Conservation (phyloP, 2,113 vertebrate genomes). For the Puntigrus tetrazona region DNA sequence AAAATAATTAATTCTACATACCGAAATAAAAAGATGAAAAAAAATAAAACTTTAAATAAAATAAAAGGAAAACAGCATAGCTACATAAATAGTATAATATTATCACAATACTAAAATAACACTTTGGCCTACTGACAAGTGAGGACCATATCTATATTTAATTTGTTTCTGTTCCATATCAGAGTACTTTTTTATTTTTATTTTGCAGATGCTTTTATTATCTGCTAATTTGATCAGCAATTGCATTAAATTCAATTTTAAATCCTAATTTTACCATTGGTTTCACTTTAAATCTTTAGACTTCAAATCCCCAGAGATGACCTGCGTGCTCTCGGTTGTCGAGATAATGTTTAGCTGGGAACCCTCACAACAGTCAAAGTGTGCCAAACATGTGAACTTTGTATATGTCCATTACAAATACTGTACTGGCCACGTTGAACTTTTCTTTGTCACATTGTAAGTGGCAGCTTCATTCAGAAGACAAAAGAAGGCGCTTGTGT, state of each 20-base stretch:
- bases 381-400: constrained; percentile 10
- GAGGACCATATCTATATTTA: not conserved
- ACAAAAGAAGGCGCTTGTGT: constrained; percentile 36
- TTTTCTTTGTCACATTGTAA: not conserved
- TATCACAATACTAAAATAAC: too few relatives aligned
- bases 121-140: too few relatives aligned
- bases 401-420: not conserved
- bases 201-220: not conserved
- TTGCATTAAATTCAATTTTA: not conserved
- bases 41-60: too few relatives aligned
- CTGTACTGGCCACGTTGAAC: not conserved
- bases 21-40: too few relatives aligned
- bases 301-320: not conserved
- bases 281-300: not conserved
- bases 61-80: too few relatives aligned
- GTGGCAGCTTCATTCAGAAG: constrained; percentile 24
- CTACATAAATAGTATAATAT: too few relatives aligned
- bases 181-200: not conserved
- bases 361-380: not conserved
- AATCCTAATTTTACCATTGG: not conserved
- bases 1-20: too few relatives aligned
- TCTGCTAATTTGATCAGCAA: not conserved
- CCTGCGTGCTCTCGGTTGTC: not conserved
- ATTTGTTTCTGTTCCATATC: not conserved
- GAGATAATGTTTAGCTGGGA: not conserved